Evolutionary conservation across 1,140 invertebrate genomes (phyloP), one percentile per base, ranked within the genome.

Genomic region (Sarcophaga bullata): DNA sequence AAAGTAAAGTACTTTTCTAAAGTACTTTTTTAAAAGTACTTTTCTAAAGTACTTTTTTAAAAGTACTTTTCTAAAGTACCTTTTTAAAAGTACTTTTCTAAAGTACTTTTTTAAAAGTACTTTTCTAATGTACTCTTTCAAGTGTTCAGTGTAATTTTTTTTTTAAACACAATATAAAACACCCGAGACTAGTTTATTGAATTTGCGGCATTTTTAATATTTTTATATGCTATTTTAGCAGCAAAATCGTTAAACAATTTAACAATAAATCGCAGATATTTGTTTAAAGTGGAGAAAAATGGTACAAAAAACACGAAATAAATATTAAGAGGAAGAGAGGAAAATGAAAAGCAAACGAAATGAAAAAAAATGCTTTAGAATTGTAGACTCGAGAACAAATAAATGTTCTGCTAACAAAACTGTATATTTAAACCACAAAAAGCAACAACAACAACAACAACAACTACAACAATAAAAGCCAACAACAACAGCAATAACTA

Each of bases 171-270:
- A 37, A 37, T 37, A 37, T 37, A 37, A 37, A 37, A 37, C 25
- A 37, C 25, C 25, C 1, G 25, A 37, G 25, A 37, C 25, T 37
- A 37, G 25, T 37, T 37, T 37, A 37, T 37, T 37, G 25, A 37
- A 37, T 37, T 37, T 37, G 4, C 25, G 4, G 25, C 25, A 37
- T 37, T 37, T 37, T 37, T 37, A 37, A 37, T 37, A 37, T 37
- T 37, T 37, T 37, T 37, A 37, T 37, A 2, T 4, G 25, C 25
- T 37, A 10, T 78, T 78, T 78, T 50, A 52, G 19, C 75, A 17
- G 49, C 3, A 48, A 49, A 76, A 78, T 78, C 52, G 48, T 78
- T 48, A 52, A 48, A 78, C 75, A 78, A 78, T 78, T 78, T 78
- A 78, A 78, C 75, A 78, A 78, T 78, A 78, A 78, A 50, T 37